phyloP scores from a whole-genome alignment of 2,113 vertebrate genomes.

The Apodemus speciosus region DNA sequence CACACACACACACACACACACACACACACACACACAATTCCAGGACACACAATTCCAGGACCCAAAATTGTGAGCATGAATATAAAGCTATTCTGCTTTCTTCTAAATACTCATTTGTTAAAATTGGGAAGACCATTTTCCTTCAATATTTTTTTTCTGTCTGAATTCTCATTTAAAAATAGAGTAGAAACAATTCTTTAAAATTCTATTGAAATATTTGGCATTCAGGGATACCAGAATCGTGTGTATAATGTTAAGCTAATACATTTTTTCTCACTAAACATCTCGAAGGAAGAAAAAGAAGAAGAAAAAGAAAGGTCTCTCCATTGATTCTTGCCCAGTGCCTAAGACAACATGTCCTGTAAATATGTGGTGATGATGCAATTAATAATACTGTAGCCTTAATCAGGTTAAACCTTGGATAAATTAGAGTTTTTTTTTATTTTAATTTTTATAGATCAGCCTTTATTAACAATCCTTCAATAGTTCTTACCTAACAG shows the following conservation, averaged over 20 bases:
- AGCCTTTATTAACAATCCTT: slow-evolving; percentile 80
- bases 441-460: slow-evolving; percentile 80
- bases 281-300: neutral
- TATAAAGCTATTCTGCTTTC: neutral
- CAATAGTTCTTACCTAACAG: slow-evolving; percentile 70
- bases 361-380: neutral
- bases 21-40: too few species aligned
- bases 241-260: neutral
- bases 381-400: neutral
- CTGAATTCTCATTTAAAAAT: slow-evolving; percentile 29
- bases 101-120: neutral
- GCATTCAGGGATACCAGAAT: neutral
- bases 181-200: neutral
- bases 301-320: too few species aligned
- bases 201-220: neutral
- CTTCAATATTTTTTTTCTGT: neutral
- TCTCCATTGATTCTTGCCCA: neutral
- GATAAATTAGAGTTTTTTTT: slow-evolving; percentile 63
- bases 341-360: neutral
- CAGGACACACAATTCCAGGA: neutral
- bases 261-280: neutral
- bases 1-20: neutral
- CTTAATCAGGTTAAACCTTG: slow-evolving; percentile 59
- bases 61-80: neutral
- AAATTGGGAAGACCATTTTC: neutral